Evolutionary conservation across 2,888 invertebrate species (phyloP).

Genomic region (Timandra comae): DNA sequence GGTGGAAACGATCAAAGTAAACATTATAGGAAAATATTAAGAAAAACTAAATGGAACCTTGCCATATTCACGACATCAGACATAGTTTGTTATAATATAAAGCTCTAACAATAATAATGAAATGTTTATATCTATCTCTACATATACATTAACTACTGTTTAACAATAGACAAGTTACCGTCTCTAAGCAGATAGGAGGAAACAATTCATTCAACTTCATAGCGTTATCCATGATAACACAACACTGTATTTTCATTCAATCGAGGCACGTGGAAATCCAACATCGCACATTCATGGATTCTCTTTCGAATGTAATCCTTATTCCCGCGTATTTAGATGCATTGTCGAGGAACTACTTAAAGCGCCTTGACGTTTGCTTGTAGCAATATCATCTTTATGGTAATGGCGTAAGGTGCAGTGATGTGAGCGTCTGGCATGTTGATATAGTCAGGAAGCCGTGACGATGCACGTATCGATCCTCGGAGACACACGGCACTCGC

Average conservation of each 20-base stretch:
- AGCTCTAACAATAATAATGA: no score
- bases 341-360: no score
- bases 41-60: no score
- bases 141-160: no score
- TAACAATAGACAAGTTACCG: no score
- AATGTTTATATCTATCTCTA: no score
- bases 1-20: no score
- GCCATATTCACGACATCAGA: no score
- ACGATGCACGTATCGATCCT: conserved; percentile 12
- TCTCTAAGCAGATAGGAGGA: neutral
- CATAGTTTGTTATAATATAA: no score
- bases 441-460: conserved; percentile 9
- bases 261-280: neutral
- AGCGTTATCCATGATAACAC: neutral
- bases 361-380: neutral
- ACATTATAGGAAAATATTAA: no score
- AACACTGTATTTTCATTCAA: neutral
- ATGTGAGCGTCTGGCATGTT: neutral
- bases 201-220: neutral
- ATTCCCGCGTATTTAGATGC: neutral
- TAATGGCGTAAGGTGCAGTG: conserved; percentile 4
- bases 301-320: neutral
- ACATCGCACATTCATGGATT: neutral
- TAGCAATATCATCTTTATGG: conserved; percentile 5
- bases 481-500: conserved; percentile 3